Conservation (phyloP, 2,113 vertebrate genomes). For the Shinisaurus crocodilurus region DNA sequence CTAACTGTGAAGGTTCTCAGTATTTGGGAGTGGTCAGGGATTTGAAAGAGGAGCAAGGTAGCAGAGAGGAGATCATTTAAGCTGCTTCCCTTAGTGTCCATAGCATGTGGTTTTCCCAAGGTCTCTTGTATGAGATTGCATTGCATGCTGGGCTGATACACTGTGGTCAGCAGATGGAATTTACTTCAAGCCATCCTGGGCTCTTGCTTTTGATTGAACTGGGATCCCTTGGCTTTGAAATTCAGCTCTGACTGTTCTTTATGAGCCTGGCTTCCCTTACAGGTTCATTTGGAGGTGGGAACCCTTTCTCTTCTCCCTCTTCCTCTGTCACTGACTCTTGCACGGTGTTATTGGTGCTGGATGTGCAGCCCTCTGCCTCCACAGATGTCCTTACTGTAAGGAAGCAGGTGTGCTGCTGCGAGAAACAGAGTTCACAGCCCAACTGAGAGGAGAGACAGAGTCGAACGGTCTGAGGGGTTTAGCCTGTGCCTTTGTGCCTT, state of each 20-base stretch:
- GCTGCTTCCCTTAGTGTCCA: background rate
- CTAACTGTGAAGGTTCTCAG: background rate
- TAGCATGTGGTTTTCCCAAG: background rate
- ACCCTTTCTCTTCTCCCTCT: background rate
- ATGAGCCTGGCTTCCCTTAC: constrained; percentile 35
- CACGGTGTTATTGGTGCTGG: constrained; percentile 29
- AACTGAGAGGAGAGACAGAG: constrained; percentile 24
- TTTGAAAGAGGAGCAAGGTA: background rate
- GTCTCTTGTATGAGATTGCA: background rate
- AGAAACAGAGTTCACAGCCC: constrained; percentile 1
- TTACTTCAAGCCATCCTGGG: background rate
- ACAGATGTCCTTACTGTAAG: constrained; percentile 45
- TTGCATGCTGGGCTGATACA: background rate
- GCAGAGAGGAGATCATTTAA: fast-evolving
- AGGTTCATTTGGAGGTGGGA: constrained; percentile 41
- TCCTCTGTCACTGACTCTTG: constrained; percentile 44
- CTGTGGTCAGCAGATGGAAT: constrained; percentile 29
- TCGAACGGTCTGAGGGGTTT: background rate
- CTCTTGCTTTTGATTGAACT: constrained; percentile 30
- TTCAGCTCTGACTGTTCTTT: constrained; percentile 11
- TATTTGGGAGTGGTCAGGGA: background rate
- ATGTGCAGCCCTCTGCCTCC: constrained; percentile 42
- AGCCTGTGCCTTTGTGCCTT: background rate
- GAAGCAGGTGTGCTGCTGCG: constrained; percentile 39
- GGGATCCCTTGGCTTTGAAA: constrained; percentile 52